Conservation (phyloP, 2,113 vertebrate genomes). For the Lethenteron reissneri region DNA sequence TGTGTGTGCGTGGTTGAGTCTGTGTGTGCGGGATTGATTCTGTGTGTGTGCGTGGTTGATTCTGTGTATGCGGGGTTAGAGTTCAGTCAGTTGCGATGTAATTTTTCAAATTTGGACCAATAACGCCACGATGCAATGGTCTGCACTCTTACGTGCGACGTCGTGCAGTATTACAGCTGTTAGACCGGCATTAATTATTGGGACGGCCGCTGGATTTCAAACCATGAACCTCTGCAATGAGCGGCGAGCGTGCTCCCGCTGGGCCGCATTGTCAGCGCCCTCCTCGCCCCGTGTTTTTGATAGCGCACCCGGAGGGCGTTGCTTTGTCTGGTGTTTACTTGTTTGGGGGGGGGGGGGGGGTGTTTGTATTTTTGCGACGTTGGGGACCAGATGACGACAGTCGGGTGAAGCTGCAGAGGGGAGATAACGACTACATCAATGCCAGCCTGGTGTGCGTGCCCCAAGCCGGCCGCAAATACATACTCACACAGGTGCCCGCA, state of each 20-base stretch:
- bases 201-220: no score
- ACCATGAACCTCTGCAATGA: no score
- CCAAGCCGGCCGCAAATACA: conserved; percentile 4
- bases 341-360: conserved; percentile 12
- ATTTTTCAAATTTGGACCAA: no score
- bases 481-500: neutral
- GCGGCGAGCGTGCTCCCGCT: neutral
- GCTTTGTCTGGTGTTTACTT: conserved; percentile 8
- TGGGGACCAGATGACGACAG: conserved; percentile 2
- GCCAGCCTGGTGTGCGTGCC: neutral
- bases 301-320: neutral
- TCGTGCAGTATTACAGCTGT: no score
- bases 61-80: no score
- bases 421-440: conserved; percentile 3
- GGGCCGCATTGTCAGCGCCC: neutral
- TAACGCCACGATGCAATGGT: no score
- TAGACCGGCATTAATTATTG: no score
- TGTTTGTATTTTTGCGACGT: neutral
- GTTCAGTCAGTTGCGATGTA: no score
- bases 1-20: no score
- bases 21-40: no score
- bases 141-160: no score
- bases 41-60: no score
- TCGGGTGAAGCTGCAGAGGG: neutral
- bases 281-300: neutral